These are phyloP conservation scores for Ascaphus truei DNA, from an alignment of 2,113 vertebrate genomes.

Conservation along the genomic window DNA sequence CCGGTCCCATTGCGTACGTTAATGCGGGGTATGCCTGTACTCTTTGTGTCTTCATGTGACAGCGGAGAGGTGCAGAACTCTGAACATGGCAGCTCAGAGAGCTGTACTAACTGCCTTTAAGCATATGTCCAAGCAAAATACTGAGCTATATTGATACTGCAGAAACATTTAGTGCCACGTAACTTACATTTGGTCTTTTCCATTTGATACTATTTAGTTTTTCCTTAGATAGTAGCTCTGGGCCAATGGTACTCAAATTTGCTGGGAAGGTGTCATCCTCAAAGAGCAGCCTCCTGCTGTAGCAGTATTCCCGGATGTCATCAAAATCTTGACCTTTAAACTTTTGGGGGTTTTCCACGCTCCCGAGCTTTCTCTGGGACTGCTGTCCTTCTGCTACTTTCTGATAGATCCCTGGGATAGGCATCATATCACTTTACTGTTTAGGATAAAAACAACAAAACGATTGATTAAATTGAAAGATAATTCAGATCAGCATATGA, in stretches of 20 bases:
- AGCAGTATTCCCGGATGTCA: slow-evolving; percentile 40
- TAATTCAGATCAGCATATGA: too few relatives aligned
- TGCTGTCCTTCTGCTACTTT: neutral
- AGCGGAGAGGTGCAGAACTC: too few relatives aligned
- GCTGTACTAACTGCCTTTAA: too few relatives aligned
- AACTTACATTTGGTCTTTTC: slow-evolving; percentile 61
- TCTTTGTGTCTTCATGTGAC: too few relatives aligned
- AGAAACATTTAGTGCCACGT: too few relatives aligned
- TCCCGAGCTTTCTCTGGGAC: neutral
- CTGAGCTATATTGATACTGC: too few relatives aligned
- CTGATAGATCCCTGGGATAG: fast-evolving
- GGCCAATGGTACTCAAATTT: slow-evolving; percentile 48
- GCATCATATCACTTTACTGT: slow-evolving; percentile 26
- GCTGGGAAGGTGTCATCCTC: slow-evolving; percentile 59
- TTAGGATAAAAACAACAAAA: neutral
- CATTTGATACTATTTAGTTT: slow-evolving; percentile 36
- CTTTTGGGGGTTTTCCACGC: slow-evolving; percentile 31
- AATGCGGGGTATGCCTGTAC: too few relatives aligned
- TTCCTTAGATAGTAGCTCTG: slow-evolving; percentile 35
- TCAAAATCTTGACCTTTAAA: slow-evolving; percentile 60
- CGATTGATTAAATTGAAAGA: neutral
- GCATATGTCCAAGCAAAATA: too few relatives aligned
- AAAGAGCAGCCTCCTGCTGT: slow-evolving; percentile 49
- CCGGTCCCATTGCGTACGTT: too few relatives aligned
- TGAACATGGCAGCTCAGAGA: too few relatives aligned